These are phyloP conservation scores for Lasioglossum morio DNA, from an alignment of 2,888 invertebrate species.

Conservation along the genomic window DNA sequence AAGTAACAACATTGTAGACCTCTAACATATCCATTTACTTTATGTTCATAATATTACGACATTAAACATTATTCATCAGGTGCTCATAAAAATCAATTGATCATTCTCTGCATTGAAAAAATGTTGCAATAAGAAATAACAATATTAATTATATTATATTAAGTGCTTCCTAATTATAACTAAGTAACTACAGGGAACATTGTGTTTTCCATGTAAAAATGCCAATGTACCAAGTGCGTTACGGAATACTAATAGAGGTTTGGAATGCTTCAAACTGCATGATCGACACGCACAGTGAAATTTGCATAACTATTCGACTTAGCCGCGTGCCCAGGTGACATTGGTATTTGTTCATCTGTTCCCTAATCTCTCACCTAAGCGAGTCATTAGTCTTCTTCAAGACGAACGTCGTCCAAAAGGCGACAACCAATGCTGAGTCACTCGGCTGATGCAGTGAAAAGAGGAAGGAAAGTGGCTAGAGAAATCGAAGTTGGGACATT, in stretches of 20 bases:
- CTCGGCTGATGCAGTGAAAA: constrained; percentile 51
- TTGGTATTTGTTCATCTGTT: constrained; percentile 62
- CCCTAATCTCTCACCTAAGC: constrained; percentile 58
- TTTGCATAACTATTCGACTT: constrained; percentile 64
- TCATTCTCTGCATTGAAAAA: too few relatives aligned
- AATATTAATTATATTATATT: too few relatives aligned
- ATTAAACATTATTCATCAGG: too few relatives aligned
- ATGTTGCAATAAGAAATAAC: too few relatives aligned
- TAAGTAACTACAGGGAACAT: background rate
- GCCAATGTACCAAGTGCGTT: background rate
- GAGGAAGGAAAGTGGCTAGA: constrained; percentile 16
- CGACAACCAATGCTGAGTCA: constrained; percentile 67
- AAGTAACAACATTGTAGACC: background rate
- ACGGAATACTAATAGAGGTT: constrained; percentile 29
- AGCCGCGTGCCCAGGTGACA: constrained; percentile 46
- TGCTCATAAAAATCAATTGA: too few relatives aligned
- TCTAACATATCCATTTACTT: too few relatives aligned
- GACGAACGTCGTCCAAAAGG: constrained; percentile 37
- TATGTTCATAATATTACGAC: too few relatives aligned
- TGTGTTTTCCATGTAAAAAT: background rate
- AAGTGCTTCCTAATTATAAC: background rate
- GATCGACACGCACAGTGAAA: constrained; percentile 40
- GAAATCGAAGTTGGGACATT: constrained; percentile 62
- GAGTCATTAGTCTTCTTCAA: constrained; percentile 67
- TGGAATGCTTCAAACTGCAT: constrained; percentile 33